Conservation (phyloP, 2,888 invertebrate species). For the Notodonta dromedarius region DNA sequence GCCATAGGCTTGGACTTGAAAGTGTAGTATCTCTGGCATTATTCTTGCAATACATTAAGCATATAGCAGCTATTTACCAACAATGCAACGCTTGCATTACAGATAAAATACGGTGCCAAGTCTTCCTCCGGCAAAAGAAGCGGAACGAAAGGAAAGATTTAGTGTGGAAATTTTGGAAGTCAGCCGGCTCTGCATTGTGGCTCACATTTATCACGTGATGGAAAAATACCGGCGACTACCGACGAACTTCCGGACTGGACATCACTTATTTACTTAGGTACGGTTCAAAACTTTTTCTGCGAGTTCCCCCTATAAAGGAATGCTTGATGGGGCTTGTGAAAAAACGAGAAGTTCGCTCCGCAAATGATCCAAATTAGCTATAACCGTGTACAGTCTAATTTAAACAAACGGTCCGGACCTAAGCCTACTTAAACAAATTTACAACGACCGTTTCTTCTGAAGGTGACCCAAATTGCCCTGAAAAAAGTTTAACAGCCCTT, state of each 20-base stretch:
- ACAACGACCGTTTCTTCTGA: conserved; percentile 76
- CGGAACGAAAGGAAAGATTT: conserved; percentile 78
- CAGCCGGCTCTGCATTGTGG: conserved; percentile 75
- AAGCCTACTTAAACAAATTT: conserved; percentile 82
- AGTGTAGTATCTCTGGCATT: conserved; percentile 35
- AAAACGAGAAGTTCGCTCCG: conserved; percentile 11
- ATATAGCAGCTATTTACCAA: conserved; percentile 65
- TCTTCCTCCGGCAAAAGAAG: conserved; percentile 77
- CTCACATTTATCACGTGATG: conserved; percentile 75
- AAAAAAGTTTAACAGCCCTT: conserved; percentile 83
- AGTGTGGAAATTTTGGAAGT: conserved; percentile 82
- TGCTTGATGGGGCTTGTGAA: conserved; percentile 19
- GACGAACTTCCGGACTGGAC: conserved; percentile 53
- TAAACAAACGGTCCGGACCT: conserved; percentile 67
- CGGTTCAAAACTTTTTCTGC: conserved; percentile 28
- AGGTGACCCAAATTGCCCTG: conserved; percentile 83
- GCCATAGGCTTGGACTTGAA: conserved; percentile 24
- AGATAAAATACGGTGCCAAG: conserved; percentile 82
- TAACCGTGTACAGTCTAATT: conserved; percentile 62
- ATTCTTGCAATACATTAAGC: conserved; percentile 42
- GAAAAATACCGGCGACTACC: conserved; percentile 69
- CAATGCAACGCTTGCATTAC: conserved; percentile 75
- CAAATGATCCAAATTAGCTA: conserved; percentile 48
- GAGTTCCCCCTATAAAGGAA: conserved; percentile 19
- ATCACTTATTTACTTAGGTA: conserved; percentile 40